Evolutionary conservation across 2,113 vertebrate species (phyloP).

Genomic region (Aptenodytes patagonicus): DNA sequence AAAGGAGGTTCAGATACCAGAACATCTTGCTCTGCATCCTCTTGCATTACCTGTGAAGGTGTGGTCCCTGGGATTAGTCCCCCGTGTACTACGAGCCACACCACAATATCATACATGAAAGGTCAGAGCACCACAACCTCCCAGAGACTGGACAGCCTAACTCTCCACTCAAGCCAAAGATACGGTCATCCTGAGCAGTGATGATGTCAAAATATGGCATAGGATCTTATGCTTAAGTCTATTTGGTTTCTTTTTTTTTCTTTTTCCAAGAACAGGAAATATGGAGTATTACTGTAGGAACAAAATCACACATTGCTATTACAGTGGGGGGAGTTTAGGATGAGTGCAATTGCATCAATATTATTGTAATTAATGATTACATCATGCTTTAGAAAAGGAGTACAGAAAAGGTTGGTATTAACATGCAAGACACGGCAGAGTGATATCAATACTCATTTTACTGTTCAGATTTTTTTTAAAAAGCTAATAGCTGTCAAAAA

Average conservation of each 20-base stretch:
- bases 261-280: background rate
- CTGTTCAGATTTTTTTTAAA: conserved; percentile 72
- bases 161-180: background rate
- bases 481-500: conserved; percentile 86
- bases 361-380: conserved; percentile 77
- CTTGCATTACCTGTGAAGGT: background rate
- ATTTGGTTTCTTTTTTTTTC: background rate
- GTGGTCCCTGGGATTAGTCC: too few species aligned
- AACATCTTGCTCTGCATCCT: background rate
- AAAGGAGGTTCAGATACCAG: background rate
- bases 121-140: background rate
- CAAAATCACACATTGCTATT: conserved; percentile 8
- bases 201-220: background rate
- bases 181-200: too few species aligned
- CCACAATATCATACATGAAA: fast-evolving
- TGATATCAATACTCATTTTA: conserved; percentile 85
- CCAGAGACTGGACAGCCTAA: background rate
- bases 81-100: background rate
- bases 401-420: conserved; percentile 73
- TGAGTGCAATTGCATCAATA: conserved; percentile 70
- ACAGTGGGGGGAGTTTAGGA: conserved; percentile 20
- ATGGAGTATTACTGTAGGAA: background rate
- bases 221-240: background rate
- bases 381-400: conserved; percentile 69
- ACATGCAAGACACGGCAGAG: conserved; percentile 72